These are phyloP conservation scores for Tetragonula carbonaria DNA, from an alignment of 2,888 invertebrate genomes.

Conservation along the genomic window DNA sequence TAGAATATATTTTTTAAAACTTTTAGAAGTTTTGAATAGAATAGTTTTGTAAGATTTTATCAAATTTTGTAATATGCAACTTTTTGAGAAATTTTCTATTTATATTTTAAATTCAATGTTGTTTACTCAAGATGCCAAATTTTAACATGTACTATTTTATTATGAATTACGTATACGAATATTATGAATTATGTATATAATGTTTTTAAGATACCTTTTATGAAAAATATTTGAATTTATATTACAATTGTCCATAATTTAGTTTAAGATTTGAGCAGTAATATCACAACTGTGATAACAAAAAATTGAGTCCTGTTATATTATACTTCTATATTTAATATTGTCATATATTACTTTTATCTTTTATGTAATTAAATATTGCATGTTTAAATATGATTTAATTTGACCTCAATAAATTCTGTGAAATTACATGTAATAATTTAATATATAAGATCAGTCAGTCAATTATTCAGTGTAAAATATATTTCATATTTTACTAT, in stretches of 20 bases:
- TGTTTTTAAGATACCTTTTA: slow-evolving; percentile 38
- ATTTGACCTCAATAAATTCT: slow-evolving; percentile 1
- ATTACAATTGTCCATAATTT: slow-evolving; percentile 41
- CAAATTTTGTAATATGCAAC: slow-evolving; percentile 39
- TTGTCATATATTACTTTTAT: slow-evolving; percentile 8
- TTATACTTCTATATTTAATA: slow-evolving; percentile 30
- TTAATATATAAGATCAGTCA: not conserved
- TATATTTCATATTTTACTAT: not conserved
- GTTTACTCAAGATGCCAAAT: slow-evolving; percentile 60
- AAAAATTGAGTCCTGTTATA: slow-evolving; percentile 45
- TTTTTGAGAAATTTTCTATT: slow-evolving; percentile 55
- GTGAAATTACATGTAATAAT: not conserved
- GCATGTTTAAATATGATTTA: slow-evolving; percentile 8
- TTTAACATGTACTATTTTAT: slow-evolving; percentile 49
- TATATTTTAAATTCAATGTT: slow-evolving; percentile 44
- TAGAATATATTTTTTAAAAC: slow-evolving; percentile 50
- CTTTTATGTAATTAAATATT: slow-evolving; percentile 9
- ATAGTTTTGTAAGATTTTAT: slow-evolving; percentile 60
- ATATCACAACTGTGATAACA: slow-evolving; percentile 72
- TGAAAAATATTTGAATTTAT: slow-evolving; percentile 29
- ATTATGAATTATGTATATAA: not conserved
- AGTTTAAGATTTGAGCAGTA: slow-evolving; percentile 48
- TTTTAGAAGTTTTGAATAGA: slow-evolving; percentile 29
- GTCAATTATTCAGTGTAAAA: not conserved
- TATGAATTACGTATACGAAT: slow-evolving; percentile 26